These are phyloP conservation scores for Aurelia sp. DNA, from an alignment of 30 jellyfish, hydroid and myxozoan species.

Conservation along the genomic window DNA sequence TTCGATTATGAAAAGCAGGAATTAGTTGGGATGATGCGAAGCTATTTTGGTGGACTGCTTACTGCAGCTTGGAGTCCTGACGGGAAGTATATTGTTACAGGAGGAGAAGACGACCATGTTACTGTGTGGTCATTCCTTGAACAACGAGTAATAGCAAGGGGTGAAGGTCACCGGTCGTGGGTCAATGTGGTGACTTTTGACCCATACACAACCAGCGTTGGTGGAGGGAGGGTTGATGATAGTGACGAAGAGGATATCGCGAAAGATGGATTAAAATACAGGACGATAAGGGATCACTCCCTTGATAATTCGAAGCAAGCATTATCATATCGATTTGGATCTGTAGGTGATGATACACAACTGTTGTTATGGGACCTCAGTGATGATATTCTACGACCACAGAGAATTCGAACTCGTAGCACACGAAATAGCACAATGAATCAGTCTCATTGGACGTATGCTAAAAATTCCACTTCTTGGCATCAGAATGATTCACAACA, in stretches of 20 bases:
- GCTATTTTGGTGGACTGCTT: constrained; percentile 94
- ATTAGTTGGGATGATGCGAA: constrained; percentile 84
- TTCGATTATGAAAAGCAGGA: constrained; percentile 92
- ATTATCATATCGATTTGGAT: constrained; percentile 88
- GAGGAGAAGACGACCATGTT: constrained; percentile 96
- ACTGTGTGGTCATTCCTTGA: constrained; percentile 97
- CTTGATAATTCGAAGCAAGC: constrained; percentile 33
- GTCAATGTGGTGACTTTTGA: constrained; percentile 93
- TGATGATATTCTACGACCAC: constrained; percentile 92
- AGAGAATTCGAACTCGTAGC: constrained; percentile 87
- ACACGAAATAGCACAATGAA: constrained; percentile 70
- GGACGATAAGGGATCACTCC: constrained; percentile 51
- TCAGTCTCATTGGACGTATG: constrained; percentile 84
- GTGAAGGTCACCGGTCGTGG: constrained; percentile 98
- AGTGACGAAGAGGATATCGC: constrained; percentile 87
- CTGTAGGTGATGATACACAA: constrained; percentile 98
- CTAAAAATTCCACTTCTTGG: constrained; percentile 32
- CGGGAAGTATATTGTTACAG: constrained; percentile 92
- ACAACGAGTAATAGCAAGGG: constrained; percentile 93
- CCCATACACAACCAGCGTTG: constrained; percentile 85
- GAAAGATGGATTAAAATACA: constrained; percentile 15
- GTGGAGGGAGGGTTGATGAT: constrained; percentile 63
- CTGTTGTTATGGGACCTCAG: constrained; percentile 90
- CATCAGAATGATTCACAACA: constrained; percentile 39
- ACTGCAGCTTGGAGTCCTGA: constrained; percentile 99